These are phyloP conservation scores for Pogonomyrmex barbatus DNA, from an alignment of 1,140 invertebrate species.

Conservation along the genomic window DNA sequence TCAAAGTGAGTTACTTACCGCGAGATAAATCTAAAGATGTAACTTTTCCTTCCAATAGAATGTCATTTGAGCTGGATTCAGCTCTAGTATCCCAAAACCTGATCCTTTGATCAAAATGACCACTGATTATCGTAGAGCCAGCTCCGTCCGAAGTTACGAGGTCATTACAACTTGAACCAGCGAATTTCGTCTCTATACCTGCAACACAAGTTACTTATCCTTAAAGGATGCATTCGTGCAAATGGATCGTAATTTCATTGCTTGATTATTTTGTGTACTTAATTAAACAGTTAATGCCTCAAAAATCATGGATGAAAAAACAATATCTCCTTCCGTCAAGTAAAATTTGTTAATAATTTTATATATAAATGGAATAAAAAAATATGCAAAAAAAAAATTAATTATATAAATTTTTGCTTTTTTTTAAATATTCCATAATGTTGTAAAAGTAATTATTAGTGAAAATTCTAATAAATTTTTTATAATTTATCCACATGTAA, in stretches of 20 bases:
- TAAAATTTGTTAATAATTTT: slow-evolving; percentile 1
- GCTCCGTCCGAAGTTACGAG: slow-evolving; percentile 95
- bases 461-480: slow-evolving; percentile 15
- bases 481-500: not conserved
- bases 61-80: slow-evolving; percentile 92
- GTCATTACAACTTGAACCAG: slow-evolving; percentile 98
- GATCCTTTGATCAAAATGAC: slow-evolving; percentile 98
- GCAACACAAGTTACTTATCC: slow-evolving; percentile 73
- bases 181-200: slow-evolving; percentile 98
- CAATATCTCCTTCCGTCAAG: not conserved
- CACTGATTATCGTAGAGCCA: slow-evolving; percentile 97
- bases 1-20: slow-evolving; percentile 87
- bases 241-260: not conserved
- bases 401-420: not conserved
- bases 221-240: not conserved
- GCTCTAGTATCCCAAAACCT: slow-evolving; percentile 98
- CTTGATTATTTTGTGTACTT: slow-evolving; percentile 2
- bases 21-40: slow-evolving; percentile 97
- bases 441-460: not conserved
- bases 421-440: not conserved
- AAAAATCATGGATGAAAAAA: not conserved
- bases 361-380: not conserved
- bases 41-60: slow-evolving; percentile 96
- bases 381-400: slow-evolving; percentile 12
- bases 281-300: not conserved